Conservation (phyloP, 2,797 vertebrate genomes). For the Acrossocheilus fasciatus region DNA sequence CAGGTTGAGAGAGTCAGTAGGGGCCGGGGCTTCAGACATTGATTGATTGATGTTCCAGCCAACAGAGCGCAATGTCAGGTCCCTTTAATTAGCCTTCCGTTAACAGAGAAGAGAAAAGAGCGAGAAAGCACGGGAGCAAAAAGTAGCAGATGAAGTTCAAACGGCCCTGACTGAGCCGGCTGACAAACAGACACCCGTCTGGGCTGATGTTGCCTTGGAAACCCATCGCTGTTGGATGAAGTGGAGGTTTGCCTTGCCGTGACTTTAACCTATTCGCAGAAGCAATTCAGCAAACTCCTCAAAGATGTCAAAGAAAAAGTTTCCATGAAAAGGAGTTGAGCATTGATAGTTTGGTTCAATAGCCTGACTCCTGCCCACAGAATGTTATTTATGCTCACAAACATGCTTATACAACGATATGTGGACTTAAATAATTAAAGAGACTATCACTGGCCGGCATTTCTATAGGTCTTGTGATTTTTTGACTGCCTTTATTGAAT, state of each 20-base stretch:
- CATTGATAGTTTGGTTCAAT: conserved; percentile 1
- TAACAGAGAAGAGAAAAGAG: conserved; percentile 46
- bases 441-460: not conserved
- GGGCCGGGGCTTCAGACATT: conserved; percentile 70
- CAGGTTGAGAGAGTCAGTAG: conserved; percentile 68
- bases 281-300: not conserved
- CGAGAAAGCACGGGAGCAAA: conserved; percentile 30
- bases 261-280: not conserved
- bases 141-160: conserved; percentile 53
- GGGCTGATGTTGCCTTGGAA: conserved; percentile 34
- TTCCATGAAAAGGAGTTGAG: not conserved
- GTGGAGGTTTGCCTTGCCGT: not conserved
- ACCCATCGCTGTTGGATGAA: not conserved
- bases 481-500: not conserved
- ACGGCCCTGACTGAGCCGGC: conserved; percentile 20
- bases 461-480: not conserved
- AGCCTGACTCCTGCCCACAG: not conserved
- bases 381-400: not conserved
- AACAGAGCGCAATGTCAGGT: conserved; percentile 75
- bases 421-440: conserved; percentile 3
- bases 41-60: conserved; percentile 80
- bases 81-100: conserved; percentile 76
- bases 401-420: not conserved
- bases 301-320: conserved; percentile 18
- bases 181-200: conserved; percentile 40